Conservation (phyloP, 2,113 vertebrate species). For the Oenanthe oenanthe region DNA sequence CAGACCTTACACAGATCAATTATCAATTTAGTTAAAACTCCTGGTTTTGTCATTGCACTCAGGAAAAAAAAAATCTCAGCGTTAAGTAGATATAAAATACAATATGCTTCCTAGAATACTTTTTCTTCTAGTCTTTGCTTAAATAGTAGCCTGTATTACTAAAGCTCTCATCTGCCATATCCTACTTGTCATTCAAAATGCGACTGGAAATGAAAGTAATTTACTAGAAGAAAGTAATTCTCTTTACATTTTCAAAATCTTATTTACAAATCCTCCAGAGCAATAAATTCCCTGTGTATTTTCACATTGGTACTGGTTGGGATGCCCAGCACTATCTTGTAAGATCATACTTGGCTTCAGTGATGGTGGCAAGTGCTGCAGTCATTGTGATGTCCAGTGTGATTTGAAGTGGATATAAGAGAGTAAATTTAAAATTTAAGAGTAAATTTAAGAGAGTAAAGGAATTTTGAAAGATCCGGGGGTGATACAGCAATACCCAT, state of each 20-base stretch:
- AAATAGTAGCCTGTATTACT: background rate
- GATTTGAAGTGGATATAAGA: background rate
- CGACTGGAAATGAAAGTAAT: background rate
- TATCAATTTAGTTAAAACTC: background rate
- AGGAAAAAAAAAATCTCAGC: background rate
- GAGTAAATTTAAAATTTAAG: too few relatives aligned
- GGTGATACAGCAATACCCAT: background rate
- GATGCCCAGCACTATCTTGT: background rate
- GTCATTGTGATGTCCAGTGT: background rate
- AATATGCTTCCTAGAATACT: background rate
- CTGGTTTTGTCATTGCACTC: background rate
- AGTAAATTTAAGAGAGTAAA: background rate
- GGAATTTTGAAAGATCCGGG: background rate
- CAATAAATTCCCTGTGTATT: background rate
- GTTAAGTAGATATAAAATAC: background rate
- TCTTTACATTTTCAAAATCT: background rate
- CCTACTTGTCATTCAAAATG: background rate
- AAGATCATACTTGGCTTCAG: background rate
- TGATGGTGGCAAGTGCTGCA: background rate
- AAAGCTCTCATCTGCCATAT: background rate
- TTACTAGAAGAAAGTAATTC: background rate
- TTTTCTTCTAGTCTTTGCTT: background rate
- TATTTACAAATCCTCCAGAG: background rate
- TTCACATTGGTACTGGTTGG: background rate
- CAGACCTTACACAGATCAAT: background rate